Evolutionary conservation across 2,113 vertebrate genomes (phyloP).

Genomic region (Gracilinanus agilis): DNA sequence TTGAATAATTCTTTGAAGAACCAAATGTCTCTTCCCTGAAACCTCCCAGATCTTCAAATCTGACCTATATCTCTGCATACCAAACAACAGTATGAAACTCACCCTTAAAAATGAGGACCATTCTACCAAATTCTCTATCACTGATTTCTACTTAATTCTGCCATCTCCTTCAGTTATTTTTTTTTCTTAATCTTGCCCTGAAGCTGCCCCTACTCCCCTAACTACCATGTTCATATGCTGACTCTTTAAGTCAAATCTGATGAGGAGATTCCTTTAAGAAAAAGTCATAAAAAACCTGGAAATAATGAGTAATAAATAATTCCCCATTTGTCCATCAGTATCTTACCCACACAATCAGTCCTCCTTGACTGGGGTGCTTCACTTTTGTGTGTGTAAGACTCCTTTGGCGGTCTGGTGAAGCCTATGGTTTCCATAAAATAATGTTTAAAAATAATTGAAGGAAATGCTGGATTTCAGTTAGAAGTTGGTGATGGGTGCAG

Average conservation of each 20-base stretch:
- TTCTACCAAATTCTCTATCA: neutral
- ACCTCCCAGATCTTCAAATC: neutral
- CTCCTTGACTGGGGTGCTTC: neutral
- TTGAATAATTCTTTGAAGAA: neutral
- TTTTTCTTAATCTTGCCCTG: neutral
- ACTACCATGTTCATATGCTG: neutral
- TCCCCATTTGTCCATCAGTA: neutral
- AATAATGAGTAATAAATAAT: neutral
- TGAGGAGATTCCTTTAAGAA: neutral
- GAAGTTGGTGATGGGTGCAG: too few relatives aligned
- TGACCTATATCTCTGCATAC: neutral
- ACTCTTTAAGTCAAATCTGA: neutral
- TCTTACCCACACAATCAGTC: neutral
- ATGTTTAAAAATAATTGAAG: neutral
- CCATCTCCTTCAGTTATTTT: neutral
- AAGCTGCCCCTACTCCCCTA: neutral
- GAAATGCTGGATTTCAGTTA: neutral
- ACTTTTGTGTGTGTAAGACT: neutral
- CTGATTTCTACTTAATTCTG: neutral
- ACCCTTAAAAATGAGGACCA: neutral
- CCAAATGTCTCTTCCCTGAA: neutral
- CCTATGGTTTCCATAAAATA: neutral
- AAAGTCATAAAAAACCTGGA: neutral
- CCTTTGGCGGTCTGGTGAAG: neutral
- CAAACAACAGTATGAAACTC: neutral